phyloP scores from a whole-genome alignment of 2,797 vertebrate species.

The Eleutherodactylus coqui region DNA sequence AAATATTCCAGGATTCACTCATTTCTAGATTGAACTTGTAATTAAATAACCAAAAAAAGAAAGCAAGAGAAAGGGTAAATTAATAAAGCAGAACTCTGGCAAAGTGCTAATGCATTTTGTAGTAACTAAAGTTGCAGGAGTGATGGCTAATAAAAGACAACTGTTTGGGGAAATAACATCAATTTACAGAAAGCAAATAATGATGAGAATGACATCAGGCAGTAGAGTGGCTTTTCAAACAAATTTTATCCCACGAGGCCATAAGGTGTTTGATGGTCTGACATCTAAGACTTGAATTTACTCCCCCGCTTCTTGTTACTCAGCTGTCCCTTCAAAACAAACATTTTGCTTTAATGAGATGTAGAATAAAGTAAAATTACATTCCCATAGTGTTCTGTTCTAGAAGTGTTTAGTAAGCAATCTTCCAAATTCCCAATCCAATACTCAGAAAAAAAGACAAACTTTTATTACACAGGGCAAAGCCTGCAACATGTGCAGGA shows the following conservation, averaged over 20 bases:
- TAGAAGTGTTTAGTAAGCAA: not conserved
- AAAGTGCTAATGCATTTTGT: slow-evolving; percentile 34
- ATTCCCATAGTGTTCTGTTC: not conserved
- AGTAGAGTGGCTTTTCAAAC: slow-evolving; percentile 36
- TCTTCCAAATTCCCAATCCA: slow-evolving; percentile 9
- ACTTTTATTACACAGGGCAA: not conserved
- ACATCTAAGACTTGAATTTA: slow-evolving; percentile 65
- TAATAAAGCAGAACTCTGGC: slow-evolving; percentile 32
- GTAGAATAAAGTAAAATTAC: slow-evolving; percentile 17
- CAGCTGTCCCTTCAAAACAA: slow-evolving; percentile 25
- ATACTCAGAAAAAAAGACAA: not conserved
- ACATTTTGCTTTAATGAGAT: slow-evolving; percentile 26
- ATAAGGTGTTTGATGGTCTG: slow-evolving; percentile 58
- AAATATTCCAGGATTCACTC: not conserved
- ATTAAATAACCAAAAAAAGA: not conserved
- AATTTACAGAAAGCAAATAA: slow-evolving; percentile 66
- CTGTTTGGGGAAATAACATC: slow-evolving; percentile 66
- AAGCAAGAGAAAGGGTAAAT: slow-evolving; percentile 19
- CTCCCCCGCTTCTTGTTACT: slow-evolving; percentile 56
- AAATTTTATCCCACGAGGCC: slow-evolving; percentile 62
- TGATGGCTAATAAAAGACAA: slow-evolving; percentile 60
- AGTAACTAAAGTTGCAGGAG: slow-evolving; percentile 44
- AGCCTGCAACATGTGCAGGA: not conserved
- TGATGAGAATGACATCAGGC: slow-evolving; percentile 64
- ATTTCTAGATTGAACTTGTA: not conserved